A percentile compares a stretch with the other conserved stretches of the same genome.
Conservation (phyloP, 2,113 vertebrate species). For the crab-eating macaque (Macaca fascicularis) region DNA sequence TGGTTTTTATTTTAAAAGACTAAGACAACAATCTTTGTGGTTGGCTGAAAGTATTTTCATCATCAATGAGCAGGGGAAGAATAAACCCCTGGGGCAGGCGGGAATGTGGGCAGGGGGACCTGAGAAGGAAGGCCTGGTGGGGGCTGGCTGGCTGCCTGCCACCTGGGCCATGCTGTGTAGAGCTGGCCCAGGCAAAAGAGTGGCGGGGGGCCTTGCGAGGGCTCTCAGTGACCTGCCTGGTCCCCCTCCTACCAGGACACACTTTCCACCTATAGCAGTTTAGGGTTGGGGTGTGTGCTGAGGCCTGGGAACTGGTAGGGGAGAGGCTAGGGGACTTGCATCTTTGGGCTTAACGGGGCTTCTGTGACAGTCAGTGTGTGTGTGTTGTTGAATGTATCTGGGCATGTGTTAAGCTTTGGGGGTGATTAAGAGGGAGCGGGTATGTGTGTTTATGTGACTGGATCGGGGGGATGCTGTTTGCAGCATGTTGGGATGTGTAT, state of each 20-base stretch:
- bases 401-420: not conserved
- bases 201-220: not conserved
- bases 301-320: not conserved
- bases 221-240: not conserved
- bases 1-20: conserved; percentile 50
- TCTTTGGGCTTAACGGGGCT: not conserved
- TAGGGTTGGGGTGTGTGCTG: not conserved
- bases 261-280: not conserved
- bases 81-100: conserved; percentile 44
- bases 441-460: not conserved
- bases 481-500: not conserved
- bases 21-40: conserved; percentile 73
- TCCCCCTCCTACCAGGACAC: not conserved
- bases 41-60: conserved; percentile 71
- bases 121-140: not conserved
- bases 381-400: not conserved
- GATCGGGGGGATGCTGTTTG: not conserved
- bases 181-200: not conserved
- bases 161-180: not conserved
- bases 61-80: conserved; percentile 63
- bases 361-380: not conserved
- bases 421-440: not conserved
- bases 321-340: not conserved
- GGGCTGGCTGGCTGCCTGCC: not conserved
- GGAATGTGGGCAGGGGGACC: conserved; percentile 37